A percentile compares a stretch with the other conserved stretches of the same genome.
Evolutionary conservation across 2,113 vertebrate species (phyloP).

Genomic region (Terrapene triunguis): DNA sequence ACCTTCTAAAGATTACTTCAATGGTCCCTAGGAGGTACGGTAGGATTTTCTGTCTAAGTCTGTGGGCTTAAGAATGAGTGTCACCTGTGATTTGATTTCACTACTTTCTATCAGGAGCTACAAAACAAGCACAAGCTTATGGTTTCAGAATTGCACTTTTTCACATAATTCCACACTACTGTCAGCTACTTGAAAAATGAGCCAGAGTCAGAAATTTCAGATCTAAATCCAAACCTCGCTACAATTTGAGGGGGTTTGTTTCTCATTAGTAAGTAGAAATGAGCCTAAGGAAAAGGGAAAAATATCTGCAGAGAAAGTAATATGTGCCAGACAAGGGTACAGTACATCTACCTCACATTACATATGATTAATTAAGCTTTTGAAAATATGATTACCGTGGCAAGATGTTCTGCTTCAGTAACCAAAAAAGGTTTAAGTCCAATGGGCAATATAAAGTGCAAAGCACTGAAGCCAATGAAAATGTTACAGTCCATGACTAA

Average conservation of each 20-base stretch:
- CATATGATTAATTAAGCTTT: background rate
- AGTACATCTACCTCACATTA: background rate
- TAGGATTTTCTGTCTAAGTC: background rate
- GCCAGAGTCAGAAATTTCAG: background rate
- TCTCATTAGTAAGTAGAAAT: background rate
- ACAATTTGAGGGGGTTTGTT: background rate
- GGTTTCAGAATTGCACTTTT: background rate
- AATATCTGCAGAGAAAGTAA: background rate
- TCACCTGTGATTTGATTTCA: background rate
- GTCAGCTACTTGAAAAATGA: background rate
- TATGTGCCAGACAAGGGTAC: background rate
- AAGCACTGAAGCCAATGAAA: background rate
- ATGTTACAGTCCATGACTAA: background rate
- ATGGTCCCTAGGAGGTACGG: too few species aligned
- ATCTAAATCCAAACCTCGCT: background rate
- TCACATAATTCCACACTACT: background rate
- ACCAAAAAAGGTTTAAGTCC: background rate
- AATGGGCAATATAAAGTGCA: background rate
- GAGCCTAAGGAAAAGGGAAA: background rate
- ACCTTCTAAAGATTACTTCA: background rate
- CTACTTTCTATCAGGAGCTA: accelerated
- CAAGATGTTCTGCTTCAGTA: background rate
- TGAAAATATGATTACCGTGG: background rate
- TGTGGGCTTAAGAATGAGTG: background rate
- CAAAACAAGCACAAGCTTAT: background rate